Percentiles rank a stretch among this genome's conserved stretches.
phyloP scores from a whole-genome alignment of 2,888 invertebrate species.

The Drosophila histrio region DNA sequence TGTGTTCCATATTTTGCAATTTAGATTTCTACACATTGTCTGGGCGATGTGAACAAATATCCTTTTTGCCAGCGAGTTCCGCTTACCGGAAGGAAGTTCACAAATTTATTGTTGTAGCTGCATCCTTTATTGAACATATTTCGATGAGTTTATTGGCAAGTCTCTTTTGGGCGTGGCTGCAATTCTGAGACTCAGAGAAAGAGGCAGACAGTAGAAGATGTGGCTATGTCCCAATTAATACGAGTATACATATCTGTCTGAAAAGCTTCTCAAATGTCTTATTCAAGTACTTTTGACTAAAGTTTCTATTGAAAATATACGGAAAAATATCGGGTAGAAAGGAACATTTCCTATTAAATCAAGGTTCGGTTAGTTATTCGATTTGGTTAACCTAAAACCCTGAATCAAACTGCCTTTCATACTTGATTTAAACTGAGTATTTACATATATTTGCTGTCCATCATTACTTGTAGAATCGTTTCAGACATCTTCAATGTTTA shows the following conservation, averaged over 20 bases:
- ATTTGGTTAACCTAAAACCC: too few species aligned
- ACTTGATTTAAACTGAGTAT: too few species aligned
- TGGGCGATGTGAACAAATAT: conserved; percentile 50
- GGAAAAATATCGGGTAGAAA: too few species aligned
- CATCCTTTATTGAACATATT: conserved; percentile 28
- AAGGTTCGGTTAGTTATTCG: too few species aligned
- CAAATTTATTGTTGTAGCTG: conserved; percentile 43
- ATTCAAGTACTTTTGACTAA: not conserved
- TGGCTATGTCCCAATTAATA: not conserved
- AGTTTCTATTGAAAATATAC: too few species aligned
- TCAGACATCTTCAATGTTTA: too few species aligned
- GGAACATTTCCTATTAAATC: too few species aligned
- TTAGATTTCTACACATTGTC: conserved; percentile 69
- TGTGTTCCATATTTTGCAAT: conserved; percentile 75
- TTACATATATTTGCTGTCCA: too few species aligned
- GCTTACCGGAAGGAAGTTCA: conserved; percentile 76
- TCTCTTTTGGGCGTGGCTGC: conserved; percentile 27
- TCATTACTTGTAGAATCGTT: too few species aligned
- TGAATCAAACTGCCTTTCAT: too few species aligned
- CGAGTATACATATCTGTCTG: not conserved
- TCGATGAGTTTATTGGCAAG: conserved; percentile 27
- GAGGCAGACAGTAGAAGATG: not conserved
- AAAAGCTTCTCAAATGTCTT: not conserved
- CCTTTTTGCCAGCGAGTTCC: conserved; percentile 59
- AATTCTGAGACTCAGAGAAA: not conserved